Conservation (phyloP, 37 sponge, comb jelly and placozoan genomes). For the Ephydatia muelleri region DNA sequence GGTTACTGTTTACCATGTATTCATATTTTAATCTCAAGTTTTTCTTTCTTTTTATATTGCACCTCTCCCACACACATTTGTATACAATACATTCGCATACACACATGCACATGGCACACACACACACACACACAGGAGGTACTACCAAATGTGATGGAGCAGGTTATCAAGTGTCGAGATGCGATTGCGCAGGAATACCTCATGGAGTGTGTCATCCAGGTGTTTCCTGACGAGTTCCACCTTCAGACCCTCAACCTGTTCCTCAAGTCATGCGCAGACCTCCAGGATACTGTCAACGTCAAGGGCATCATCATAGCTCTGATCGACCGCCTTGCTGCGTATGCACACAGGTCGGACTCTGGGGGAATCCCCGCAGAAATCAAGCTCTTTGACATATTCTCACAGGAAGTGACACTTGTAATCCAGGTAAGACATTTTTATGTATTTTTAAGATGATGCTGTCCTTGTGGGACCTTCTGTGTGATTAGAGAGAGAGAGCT, state of each 20-base stretch:
- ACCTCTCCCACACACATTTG: not conserved
- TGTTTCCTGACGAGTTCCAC: constrained; percentile 99
- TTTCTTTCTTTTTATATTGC: not conserved
- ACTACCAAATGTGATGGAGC: constrained; percentile 90
- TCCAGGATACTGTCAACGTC: constrained; percentile 88
- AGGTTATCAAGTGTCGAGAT: constrained; percentile 94
- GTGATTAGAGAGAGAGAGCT: too few species aligned
- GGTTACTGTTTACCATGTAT: too few species aligned
- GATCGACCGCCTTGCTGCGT: constrained; percentile 83
- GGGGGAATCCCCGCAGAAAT: constrained; percentile 87
- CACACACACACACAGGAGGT: constrained; percentile 38
- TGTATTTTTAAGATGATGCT: too few species aligned
- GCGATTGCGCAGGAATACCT: constrained; percentile 98
- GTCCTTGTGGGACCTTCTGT: not conserved
- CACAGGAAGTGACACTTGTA: constrained; percentile 86
- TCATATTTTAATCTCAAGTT: not conserved
- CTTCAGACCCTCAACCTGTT: constrained; percentile 86
- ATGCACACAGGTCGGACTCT: constrained; percentile 82
- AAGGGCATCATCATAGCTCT: constrained; percentile 94
- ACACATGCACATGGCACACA: not conserved
- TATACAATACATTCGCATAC: not conserved
- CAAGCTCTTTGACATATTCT: constrained; percentile 95
- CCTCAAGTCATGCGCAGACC: constrained; percentile 82
- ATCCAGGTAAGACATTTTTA: constrained; percentile 91
- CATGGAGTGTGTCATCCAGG: constrained; percentile 99